Evolutionary conservation across 1,140 invertebrate species (phyloP), one percentile per base, ranked within the genome.

Genomic region (Zaprionus vittiger): DNA sequence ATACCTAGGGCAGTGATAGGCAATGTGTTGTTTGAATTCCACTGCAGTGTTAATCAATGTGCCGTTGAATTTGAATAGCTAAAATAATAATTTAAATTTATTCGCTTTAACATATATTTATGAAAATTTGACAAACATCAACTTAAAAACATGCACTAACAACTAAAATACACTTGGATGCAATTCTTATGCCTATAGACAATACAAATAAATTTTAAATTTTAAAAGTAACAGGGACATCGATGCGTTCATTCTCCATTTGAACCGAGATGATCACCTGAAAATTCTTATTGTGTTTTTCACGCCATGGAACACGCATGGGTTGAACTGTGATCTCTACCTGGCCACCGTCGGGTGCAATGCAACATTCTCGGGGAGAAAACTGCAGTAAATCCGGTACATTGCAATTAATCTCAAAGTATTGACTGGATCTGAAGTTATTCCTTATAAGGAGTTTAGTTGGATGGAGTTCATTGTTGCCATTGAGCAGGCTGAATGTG

Each of bases 191-290:
- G 41, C n/a, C 4, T 47, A 47, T 17, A 56, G 31, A 24, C 20
- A 24, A 44, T 44, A 31, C 49, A 76, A 64, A 67, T 38, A 60
- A n/a, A n/a, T n/a, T n/a, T 72, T 79, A 90, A 75, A 67, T 54
- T 57, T 81, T 81, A 78, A 90, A 80, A 56, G 60, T 75, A 62
- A 92, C 72, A 31, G 91, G 91, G 44, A 92, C 83, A 47, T 71
- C 81, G 6, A 92, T 85, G 6, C 81, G 83, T 75, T 92, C 91
- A 67, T 83, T 91, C 31, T 91, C 91, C 89, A 91, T 91, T 5
- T 81, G 87, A 9, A 91, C 86, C 1, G 59, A 31, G 17, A 91
- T 77, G 11, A 76, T 15, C 14, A 77, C 52, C 22, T 60, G 61
- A 5, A 72, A 41, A 38, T 82, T 69, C 5, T 47, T 77, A 5